phyloP scores from a whole-genome alignment of 2,888 invertebrate genomes.

The Metellina segmentata region DNA sequence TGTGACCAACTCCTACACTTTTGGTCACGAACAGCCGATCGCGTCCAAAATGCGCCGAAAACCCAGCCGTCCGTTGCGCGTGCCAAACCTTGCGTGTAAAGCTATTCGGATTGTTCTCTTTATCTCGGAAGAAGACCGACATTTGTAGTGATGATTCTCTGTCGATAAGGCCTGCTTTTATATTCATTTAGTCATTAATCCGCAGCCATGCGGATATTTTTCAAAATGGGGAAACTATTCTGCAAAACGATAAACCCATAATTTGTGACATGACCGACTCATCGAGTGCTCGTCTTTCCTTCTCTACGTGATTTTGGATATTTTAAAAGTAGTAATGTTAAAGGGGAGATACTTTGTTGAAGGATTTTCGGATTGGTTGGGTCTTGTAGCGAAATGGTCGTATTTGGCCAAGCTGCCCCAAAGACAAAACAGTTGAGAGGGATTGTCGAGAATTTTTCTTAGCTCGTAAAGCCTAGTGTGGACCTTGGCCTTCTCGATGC shows the following conservation, averaged over 20 bases:
- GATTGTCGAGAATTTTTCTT: too few species aligned
- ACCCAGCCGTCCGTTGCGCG: constrained; percentile 51
- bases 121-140: constrained; percentile 29
- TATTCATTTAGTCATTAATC: constrained; percentile 35
- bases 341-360: background rate
- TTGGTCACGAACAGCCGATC: constrained; percentile 47
- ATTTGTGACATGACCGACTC: background rate
- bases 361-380: background rate
- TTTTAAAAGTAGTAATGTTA: background rate
- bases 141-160: constrained; percentile 17
- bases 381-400: background rate
- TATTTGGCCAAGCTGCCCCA: background rate
- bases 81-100: constrained; percentile 58
- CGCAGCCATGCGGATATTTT: constrained; percentile 31
- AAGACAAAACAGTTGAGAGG: too few species aligned
- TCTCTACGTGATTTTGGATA: background rate
- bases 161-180: background rate
- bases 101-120: constrained; percentile 44
- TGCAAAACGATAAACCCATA: background rate
- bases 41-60: constrained; percentile 38
- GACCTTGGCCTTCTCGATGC: too few species aligned
- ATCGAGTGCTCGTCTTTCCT: background rate
- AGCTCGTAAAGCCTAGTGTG: too few species aligned
- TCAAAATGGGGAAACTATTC: background rate
- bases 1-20: constrained; percentile 41